Evolutionary conservation across 64 coral and sea anemone genomes (phyloP).

Genomic region (Pocillopora verrucosa): DNA sequence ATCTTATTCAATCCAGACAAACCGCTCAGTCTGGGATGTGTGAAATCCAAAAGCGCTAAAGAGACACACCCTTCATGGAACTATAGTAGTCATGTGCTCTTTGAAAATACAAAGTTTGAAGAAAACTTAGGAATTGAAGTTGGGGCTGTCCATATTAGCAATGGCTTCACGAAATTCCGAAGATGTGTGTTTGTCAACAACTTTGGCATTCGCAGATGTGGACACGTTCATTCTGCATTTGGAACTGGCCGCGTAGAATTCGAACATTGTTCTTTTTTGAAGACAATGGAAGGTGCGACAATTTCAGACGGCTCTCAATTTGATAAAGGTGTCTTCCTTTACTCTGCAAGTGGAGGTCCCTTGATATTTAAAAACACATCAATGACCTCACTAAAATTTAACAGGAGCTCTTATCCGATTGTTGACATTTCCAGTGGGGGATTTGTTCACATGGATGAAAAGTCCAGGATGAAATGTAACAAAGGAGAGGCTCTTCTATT

Average conservation of each 20-base stretch:
- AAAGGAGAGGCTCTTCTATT: not conserved
- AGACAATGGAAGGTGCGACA: too few species aligned
- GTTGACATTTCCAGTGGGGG: not conserved
- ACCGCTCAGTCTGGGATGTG: not conserved
- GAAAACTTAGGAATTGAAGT: not conserved
- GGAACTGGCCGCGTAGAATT: constrained; percentile 15
- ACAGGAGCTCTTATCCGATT: not conserved
- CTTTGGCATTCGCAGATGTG: not conserved
- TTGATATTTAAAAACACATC: not conserved
- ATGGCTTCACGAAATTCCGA: not conserved
- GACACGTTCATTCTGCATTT: constrained; percentile 11
- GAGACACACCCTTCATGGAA: constrained; percentile 1
- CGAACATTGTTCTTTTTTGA: not conserved
- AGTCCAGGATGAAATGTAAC: not conserved
- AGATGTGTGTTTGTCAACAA: not conserved
- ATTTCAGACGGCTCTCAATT: not conserved
- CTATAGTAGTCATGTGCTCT: not conserved
- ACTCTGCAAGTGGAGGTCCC: not conserved
- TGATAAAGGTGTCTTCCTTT: not conserved
- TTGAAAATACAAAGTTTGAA: constrained; percentile 9
- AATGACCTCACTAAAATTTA: not conserved
- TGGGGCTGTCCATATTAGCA: not conserved
- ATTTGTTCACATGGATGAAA: not conserved
- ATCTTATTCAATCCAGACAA: not conserved
- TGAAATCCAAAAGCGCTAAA: not conserved